Percentiles rank a stretch among this genome's conserved stretches.
Conservation (phyloP, 2,113 vertebrate genomes). For the Paralichthys olivaceus region DNA sequence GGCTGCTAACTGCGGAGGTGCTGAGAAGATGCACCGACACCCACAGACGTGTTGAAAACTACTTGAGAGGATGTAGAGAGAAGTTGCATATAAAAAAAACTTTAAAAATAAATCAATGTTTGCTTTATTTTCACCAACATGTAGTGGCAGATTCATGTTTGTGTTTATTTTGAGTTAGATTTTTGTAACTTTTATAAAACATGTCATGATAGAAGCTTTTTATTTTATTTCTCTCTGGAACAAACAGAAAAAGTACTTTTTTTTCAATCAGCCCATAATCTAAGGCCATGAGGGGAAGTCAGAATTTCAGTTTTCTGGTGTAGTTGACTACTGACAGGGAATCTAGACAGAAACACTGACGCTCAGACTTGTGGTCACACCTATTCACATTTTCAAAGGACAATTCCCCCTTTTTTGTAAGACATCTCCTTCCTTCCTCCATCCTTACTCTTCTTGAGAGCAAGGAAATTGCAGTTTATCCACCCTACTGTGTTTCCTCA, state of each 20-base stretch:
- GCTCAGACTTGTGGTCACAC: slow-evolving; percentile 3
- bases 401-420: not conserved
- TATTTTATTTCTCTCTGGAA: slow-evolving; percentile 5
- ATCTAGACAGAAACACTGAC: slow-evolving; percentile 12
- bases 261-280: slow-evolving; percentile 6
- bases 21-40: not conserved
- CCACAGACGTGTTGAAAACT: not conserved
- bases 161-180: not conserved
- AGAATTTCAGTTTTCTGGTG: slow-evolving; percentile 18
- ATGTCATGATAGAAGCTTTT: slow-evolving; percentile 7
- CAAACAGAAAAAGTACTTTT: not conserved
- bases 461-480: slow-evolving; percentile 34
- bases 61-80: not conserved
- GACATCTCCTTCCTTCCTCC: not conserved
- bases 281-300: not conserved
- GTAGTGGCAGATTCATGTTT: slow-evolving; percentile 1
- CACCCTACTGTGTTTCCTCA: slow-evolving; percentile 19
- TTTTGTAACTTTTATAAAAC: slow-evolving; percentile 12
- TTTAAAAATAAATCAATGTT: not conserved
- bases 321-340: not conserved
- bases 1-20: not conserved
- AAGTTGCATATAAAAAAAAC: not conserved
- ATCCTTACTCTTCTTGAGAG: slow-evolving; percentile 19
- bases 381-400: slow-evolving; percentile 40
- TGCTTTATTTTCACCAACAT: not conserved